Base-by-base conservation (phyloP, 2,113 vertebrate species). In the Psittacula cyanocephala region DNA sequence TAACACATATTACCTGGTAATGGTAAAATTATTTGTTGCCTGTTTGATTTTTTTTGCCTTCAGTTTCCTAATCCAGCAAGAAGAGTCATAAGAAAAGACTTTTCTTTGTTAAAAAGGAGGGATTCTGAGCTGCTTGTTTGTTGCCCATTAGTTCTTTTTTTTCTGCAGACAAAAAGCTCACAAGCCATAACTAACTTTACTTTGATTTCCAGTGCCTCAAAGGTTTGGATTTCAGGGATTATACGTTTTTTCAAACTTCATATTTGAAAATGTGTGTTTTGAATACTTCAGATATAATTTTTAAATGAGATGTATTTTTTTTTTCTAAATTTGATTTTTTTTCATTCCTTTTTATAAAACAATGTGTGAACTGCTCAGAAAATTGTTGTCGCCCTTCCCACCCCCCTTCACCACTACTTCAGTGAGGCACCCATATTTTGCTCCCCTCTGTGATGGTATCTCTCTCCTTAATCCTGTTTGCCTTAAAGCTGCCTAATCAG, bases 21-120 rank as follows among this genome's bases (percentile, higher is more conserved):
- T 98, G 97, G 97, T 98, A 98, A 98, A 98, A 98, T 98, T 98
- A 98, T 98, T 98, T 98, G 98, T 98, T 98, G 98, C 97, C 96
- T 89, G 92, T 98, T 98, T 98, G 97, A 97, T 97, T 97, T 90
- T 95, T 89, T 75, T 93, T 94, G 64, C 20, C 57, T 86, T 37
- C 72, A 23, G 69, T 93, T 96, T 96, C 74, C 77, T 95, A 74
- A 92, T 97, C 87, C 72, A 89, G 60, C 72, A 97, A 96, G 95
- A 95, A 93, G 10, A 89, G 75, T 95, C 96, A 90, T 95, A 96
- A 97, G 97, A 93, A 97, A 96, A 96, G 84, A 95, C 62, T 89
- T 96, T 78, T 91, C 82, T 98, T 97, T 97, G 96, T 97, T 96
- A 70, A 92, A 95, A 96, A 72, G 5, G 7, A 53, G 74, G 64